phyloP scores from a whole-genome alignment of 2,113 vertebrate species.

The Oreocharis arfaki region DNA sequence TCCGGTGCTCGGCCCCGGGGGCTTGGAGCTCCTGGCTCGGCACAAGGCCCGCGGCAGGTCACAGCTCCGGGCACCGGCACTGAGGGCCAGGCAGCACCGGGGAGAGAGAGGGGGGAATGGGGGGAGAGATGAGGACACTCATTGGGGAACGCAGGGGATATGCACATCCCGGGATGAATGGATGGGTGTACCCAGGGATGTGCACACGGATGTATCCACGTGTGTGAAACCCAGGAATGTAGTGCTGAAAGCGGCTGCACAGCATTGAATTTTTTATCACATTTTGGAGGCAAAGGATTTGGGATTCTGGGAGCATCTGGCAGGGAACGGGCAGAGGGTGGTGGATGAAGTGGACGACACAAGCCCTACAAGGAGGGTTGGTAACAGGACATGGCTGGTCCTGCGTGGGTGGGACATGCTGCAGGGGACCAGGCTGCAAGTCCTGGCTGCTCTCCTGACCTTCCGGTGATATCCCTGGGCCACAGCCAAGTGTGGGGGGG shows the following conservation, averaged over 20 bases:
- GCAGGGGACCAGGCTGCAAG: neutral
- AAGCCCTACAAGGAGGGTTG: neutral
- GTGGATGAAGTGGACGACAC: rapidly evolving
- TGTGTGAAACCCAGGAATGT: neutral
- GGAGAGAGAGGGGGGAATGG: neutral
- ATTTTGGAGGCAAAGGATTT: neutral
- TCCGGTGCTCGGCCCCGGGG: neutral
- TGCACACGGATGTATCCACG: rapidly evolving
- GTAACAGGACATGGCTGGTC: neutral
- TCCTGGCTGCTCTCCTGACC: neutral
- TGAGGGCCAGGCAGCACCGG: rapidly evolving
- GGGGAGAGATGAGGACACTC: neutral
- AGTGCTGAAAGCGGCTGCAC: neutral
- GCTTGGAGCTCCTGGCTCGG: neutral
- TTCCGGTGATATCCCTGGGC: neutral
- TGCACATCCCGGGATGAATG: no score
- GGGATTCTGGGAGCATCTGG: neutral
- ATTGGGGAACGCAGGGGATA: rapidly evolving
- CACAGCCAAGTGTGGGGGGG: rapidly evolving
- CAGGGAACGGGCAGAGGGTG: rapidly evolving
- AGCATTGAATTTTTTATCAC: neutral
- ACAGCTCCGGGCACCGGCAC: neutral
- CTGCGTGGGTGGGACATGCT: neutral
- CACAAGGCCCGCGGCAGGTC: no score
- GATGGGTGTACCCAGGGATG: rapidly evolving